Evolutionary conservation across 2,797 vertebrate species (phyloP).

Genomic region (Helicolenus hilgendorfi): DNA sequence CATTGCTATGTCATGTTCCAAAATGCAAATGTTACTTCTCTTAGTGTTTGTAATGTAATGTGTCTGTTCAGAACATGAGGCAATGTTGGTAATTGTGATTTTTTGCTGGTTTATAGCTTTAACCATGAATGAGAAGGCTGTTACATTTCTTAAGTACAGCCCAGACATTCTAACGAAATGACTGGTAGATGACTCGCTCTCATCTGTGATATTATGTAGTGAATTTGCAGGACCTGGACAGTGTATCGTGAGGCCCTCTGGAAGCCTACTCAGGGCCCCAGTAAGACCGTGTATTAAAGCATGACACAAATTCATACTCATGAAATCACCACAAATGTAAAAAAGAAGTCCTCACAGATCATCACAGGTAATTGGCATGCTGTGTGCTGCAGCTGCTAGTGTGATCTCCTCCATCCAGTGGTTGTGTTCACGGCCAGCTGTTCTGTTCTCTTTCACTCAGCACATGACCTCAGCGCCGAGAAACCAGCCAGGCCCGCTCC

Average conservation of each 20-base stretch:
- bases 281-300: not conserved
- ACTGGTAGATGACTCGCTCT: too few relatives aligned
- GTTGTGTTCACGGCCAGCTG: constrained; percentile 63
- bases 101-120: too few relatives aligned
- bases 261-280: too few relatives aligned
- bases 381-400: constrained; percentile 53
- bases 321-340: constrained; percentile 26
- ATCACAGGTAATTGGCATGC: constrained; percentile 21
- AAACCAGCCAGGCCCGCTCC: constrained; percentile 12
- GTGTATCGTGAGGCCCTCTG: too few relatives aligned
- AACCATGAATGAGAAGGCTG: too few relatives aligned
- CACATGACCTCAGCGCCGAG: constrained; percentile 46
- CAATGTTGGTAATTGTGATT: too few relatives aligned
- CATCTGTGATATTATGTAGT: too few relatives aligned
- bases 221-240: too few relatives aligned
- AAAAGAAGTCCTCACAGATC: constrained; percentile 21
- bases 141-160: too few relatives aligned
- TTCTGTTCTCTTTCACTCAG: constrained; percentile 51
- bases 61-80: too few relatives aligned
- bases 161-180: too few relatives aligned
- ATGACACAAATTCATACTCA: not conserved
- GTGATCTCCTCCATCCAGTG: constrained; percentile 33
- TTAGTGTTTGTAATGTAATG: not conserved
- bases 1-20: not conserved
- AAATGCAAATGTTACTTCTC: not conserved